These are phyloP conservation scores for Anoplopoma fimbria DNA, from an alignment of 2,113 vertebrate species.

Conservation along the genomic window DNA sequence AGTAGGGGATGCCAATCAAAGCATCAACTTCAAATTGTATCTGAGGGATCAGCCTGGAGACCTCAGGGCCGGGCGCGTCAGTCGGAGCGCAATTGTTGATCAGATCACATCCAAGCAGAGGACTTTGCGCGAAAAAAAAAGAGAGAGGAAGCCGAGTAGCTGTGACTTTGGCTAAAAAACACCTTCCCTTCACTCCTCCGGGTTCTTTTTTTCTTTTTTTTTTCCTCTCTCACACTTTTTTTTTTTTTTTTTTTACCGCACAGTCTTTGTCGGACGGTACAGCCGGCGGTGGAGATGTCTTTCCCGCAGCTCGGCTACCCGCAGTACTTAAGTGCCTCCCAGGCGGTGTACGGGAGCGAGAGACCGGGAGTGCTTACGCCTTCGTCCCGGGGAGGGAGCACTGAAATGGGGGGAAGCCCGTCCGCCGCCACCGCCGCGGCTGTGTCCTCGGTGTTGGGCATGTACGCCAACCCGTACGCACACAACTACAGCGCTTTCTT, in stretches of 20 bases:
- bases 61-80: slow-evolving; percentile 95
- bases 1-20: slow-evolving; percentile 96
- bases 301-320: slow-evolving; percentile 97
- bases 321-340: slow-evolving; percentile 94
- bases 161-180: slow-evolving; percentile 66
- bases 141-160: slow-evolving; percentile 73
- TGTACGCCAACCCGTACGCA: slow-evolving; percentile 95
- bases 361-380: slow-evolving; percentile 89
- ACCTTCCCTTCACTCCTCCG: slow-evolving; percentile 53
- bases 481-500: slow-evolving; percentile 97
- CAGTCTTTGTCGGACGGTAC: slow-evolving; percentile 69
- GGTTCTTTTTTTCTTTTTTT: slow-evolving; percentile 26
- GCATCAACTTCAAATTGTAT: slow-evolving; percentile 99
- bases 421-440: slow-evolving; percentile 87
- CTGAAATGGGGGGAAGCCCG: slow-evolving; percentile 89
- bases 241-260: slow-evolving; percentile 46
- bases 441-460: slow-evolving; percentile 93
- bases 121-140: slow-evolving; percentile 86
- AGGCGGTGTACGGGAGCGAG: slow-evolving; percentile 92
- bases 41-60: slow-evolving; percentile 96
- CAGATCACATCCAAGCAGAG: slow-evolving; percentile 97
- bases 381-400: slow-evolving; percentile 89
- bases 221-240: slow-evolving; percentile 30
- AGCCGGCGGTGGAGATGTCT: slow-evolving; percentile 89
- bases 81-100: slow-evolving; percentile 97